These are phyloP conservation scores for Bombus superbus DNA, from an alignment of 1,140 invertebrate species.

Conservation along the genomic window DNA sequence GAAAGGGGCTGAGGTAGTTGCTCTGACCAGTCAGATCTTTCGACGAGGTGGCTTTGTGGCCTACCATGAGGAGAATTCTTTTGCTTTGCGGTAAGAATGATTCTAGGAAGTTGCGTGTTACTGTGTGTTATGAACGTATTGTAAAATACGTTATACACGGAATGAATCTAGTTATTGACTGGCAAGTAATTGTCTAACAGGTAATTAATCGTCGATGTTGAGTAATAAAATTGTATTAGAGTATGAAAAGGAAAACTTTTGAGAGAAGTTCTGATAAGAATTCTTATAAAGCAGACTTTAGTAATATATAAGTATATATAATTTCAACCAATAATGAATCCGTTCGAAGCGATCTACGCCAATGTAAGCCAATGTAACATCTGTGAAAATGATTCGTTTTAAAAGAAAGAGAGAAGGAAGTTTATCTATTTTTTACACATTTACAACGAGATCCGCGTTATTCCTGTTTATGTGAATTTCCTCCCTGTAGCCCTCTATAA, in stretches of 20 bases:
- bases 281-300: background rate
- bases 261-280: accelerated
- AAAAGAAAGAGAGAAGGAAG: too few species aligned
- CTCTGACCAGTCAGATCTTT: conserved; percentile 18
- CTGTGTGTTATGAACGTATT: too few species aligned
- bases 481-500: too few species aligned
- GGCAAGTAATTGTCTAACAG: too few species aligned
- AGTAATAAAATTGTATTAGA: background rate
- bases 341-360: background rate
- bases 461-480: too few species aligned
- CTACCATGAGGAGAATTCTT: conserved; percentile 28
- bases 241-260: accelerated
- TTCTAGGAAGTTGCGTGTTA: background rate
- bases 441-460: too few species aligned
- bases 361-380: background rate
- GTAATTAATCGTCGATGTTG: too few species aligned
- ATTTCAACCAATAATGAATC: background rate
- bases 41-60: conserved; percentile 38
- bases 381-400: background rate
- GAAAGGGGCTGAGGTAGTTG: background rate
- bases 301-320: too few species aligned
- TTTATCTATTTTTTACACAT: too few species aligned
- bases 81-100: background rate
- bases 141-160: too few species aligned
- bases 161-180: too few species aligned